A percentile compares a stretch with the other conserved stretches of the same genome.
Conservation (phyloP, 2,888 invertebrate species). For the Eupithecia centaureata region DNA sequence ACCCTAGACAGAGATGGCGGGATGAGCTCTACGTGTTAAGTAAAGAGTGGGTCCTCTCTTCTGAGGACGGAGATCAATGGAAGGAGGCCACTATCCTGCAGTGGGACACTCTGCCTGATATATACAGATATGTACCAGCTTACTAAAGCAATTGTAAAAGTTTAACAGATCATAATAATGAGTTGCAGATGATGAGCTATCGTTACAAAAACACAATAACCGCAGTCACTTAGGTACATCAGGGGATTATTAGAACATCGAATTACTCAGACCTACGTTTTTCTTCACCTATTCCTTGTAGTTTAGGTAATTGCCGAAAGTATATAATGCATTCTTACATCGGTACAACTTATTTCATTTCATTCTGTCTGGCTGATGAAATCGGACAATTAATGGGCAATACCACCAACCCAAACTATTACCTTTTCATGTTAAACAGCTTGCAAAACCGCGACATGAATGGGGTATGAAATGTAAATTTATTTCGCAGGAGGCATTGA, state of each 20-base stretch:
- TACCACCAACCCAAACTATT: slow-evolving; percentile 8
- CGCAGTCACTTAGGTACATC: not conserved
- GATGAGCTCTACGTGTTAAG: too few species aligned
- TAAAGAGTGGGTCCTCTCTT: too few species aligned
- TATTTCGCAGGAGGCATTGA: not conserved
- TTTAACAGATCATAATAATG: not conserved
- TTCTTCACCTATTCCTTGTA: not conserved
- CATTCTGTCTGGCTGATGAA: not conserved
- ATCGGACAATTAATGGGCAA: slow-evolving; percentile 9
- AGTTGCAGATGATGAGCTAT: not conserved
- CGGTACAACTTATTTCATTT: not conserved
- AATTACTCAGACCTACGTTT: not conserved
- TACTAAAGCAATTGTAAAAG: not conserved
- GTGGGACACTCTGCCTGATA: too few species aligned
- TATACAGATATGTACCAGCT: not conserved
- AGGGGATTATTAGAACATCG: not conserved
- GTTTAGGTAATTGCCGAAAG: not conserved
- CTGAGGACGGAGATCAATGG: too few species aligned
- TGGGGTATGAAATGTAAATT: slow-evolving; percentile 4
- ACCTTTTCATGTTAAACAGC: not conserved
- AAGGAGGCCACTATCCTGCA: too few species aligned
- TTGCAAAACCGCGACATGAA: slow-evolving; percentile 9
- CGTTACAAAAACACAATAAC: not conserved
- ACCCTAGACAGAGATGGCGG: too few species aligned
- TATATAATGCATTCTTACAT: not conserved